These are phyloP conservation scores for Drosophila ezoana DNA, from an alignment of 2,888 invertebrate genomes.

Conservation along the genomic window DNA sequence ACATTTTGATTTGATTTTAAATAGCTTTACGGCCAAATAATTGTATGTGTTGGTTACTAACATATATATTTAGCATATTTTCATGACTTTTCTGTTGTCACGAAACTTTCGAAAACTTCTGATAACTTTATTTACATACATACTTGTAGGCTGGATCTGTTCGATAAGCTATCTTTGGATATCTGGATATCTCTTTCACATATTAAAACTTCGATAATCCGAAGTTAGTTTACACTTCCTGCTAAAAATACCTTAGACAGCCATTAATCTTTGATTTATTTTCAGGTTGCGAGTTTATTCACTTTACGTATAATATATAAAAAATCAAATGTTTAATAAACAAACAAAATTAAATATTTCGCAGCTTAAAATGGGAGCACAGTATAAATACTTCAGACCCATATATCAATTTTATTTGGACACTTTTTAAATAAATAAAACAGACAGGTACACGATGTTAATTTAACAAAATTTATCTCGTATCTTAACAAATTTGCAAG, in stretches of 20 bases:
- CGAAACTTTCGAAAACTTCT: too few relatives aligned
- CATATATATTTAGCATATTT: too few relatives aligned
- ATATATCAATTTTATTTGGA: slow-evolving; percentile 30
- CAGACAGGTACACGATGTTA: slow-evolving; percentile 3
- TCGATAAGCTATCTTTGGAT: too few relatives aligned
- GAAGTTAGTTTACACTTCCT: too few relatives aligned
- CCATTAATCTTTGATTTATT: slow-evolving; percentile 9
- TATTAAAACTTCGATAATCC: too few relatives aligned
- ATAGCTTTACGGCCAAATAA: background rate
- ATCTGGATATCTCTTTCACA: too few relatives aligned
- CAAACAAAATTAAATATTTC: slow-evolving; percentile 3
- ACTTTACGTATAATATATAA: slow-evolving; percentile 20
- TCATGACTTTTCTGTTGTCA: too few relatives aligned
- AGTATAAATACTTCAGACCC: background rate
- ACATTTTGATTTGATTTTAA: background rate
- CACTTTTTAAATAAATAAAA: slow-evolving; percentile 1
- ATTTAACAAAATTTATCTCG: slow-evolving; percentile 12
- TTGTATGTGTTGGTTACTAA: too few relatives aligned
- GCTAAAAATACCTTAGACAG: slow-evolving; percentile 16
- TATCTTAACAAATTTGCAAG: slow-evolving; percentile 1
- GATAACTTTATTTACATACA: too few relatives aligned
- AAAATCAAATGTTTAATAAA: slow-evolving; percentile 22
- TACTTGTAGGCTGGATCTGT: too few relatives aligned
- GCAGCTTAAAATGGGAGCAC: slow-evolving; percentile 30
- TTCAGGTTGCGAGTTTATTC: slow-evolving; percentile 40